A percentile compares a stretch with the other conserved stretches of the same genome.
These are phyloP conservation scores for Aptenodytes patagonicus DNA, from an alignment of 2,113 vertebrate genomes.

Conservation along the genomic window DNA sequence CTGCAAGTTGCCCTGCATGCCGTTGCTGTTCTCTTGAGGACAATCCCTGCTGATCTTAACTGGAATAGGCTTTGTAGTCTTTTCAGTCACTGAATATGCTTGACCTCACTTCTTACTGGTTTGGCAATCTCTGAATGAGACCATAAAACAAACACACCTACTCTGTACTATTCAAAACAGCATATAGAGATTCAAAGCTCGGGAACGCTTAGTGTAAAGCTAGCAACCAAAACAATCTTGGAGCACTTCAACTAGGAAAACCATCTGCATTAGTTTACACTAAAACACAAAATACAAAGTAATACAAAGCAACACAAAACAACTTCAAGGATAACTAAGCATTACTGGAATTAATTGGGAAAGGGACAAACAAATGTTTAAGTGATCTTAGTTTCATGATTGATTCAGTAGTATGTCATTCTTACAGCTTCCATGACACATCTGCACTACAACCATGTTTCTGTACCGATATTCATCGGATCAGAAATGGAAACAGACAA, in stretches of 20 bases:
- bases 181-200: not conserved
- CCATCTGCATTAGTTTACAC: not conserved
- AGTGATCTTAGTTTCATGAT: not conserved
- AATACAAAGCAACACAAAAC: not conserved
- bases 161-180: not conserved
- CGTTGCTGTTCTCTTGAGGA: not conserved
- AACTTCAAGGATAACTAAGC: not conserved
- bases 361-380: not conserved
- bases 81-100: not conserved
- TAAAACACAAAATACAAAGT: not conserved
- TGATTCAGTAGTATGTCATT: not conserved
- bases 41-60: not conserved
- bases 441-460: not conserved
- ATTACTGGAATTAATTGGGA: not conserved
- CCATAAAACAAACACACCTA: not conserved
- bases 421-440: not conserved
- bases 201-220: not conserved
- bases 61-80: not conserved
- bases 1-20: no score
- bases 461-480: not conserved
- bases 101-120: not conserved
- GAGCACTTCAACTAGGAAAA: not conserved
- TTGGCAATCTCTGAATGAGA: not conserved
- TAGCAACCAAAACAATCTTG: not conserved
- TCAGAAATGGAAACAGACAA: not conserved